These are phyloP conservation scores for Diorhabda carinulata DNA, from an alignment of 1,140 invertebrate genomes.

Conservation along the genomic window DNA sequence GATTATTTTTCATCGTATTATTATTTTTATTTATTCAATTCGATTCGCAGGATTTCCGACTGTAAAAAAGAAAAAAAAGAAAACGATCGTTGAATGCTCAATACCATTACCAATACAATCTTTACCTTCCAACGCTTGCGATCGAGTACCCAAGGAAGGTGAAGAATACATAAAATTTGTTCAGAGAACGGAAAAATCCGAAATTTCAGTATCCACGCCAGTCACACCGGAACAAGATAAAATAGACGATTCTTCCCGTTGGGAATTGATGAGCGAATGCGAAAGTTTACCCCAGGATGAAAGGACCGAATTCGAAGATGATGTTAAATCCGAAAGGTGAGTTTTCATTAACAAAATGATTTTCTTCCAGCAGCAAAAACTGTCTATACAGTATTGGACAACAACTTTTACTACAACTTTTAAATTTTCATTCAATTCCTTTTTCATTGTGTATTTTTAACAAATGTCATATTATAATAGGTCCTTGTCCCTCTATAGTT, in stretches of 20 bases:
- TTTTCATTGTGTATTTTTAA: too few relatives aligned
- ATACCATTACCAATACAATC: constrained; percentile 4
- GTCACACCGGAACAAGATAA: constrained; percentile 8
- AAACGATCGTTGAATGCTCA: constrained; percentile 38
- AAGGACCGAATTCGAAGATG: constrained; percentile 38
- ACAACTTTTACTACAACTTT: too few relatives aligned
- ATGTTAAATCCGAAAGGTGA: constrained; percentile 43
- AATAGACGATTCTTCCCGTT: constrained; percentile 29
- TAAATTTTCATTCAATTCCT: too few relatives aligned
- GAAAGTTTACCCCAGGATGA: constrained; percentile 54
- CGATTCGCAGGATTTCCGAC: constrained; percentile 66
- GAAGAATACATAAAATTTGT: constrained; percentile 61
- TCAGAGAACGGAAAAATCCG: constrained; percentile 55
- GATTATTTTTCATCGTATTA: not conserved
- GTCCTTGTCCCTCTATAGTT: too few relatives aligned
- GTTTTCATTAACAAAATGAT: not conserved
- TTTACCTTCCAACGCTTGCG: constrained; percentile 46
- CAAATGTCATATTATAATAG: too few relatives aligned
- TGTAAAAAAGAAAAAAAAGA: constrained; percentile 80
- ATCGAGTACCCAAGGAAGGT: constrained; percentile 61
- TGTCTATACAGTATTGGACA: too few relatives aligned
- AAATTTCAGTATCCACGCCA: constrained; percentile 36
- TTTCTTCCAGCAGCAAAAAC: too few relatives aligned
- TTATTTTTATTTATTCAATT: not conserved
- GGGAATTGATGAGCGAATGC: constrained; percentile 56